phyloP scores from a whole-genome alignment of 2,113 vertebrate species.

The Aphyosemion australe region DNA sequence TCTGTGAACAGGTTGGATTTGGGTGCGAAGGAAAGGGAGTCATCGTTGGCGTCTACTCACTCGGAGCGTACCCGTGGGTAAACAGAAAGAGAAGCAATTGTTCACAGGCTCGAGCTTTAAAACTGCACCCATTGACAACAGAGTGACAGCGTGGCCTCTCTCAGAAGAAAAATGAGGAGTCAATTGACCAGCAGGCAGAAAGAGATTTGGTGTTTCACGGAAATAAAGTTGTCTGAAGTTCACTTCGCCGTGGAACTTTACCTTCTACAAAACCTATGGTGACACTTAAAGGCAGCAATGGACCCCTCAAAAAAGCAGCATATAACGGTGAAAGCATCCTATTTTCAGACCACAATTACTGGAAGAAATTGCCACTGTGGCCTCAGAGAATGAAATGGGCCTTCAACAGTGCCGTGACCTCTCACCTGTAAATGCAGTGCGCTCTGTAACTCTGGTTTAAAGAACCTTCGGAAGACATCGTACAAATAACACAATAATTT shows the following conservation, averaged over 20 bases:
- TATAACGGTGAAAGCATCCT: constrained; percentile 39
- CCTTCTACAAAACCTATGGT: constrained; percentile 27
- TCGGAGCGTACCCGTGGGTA: constrained; percentile 14
- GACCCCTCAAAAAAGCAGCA: constrained; percentile 31
- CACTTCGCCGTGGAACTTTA: constrained; percentile 35
- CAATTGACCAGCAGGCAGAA: constrained; percentile 30
- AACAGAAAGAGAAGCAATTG: constrained; percentile 21
- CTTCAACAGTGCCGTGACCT: constrained; percentile 27
- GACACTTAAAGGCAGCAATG: constrained; percentile 36
- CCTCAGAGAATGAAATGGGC: constrained; percentile 19
- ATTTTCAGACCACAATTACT: constrained; percentile 37
- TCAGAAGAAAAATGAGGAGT: constrained; percentile 23
- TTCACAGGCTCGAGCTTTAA: constrained; percentile 23
- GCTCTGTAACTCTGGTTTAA: constrained; percentile 7
- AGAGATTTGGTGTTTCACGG: constrained; percentile 42
- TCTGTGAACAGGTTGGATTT: constrained; percentile 52
- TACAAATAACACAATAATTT: neutral
- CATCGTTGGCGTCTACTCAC: constrained; percentile 27
- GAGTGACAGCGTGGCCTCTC: constrained; percentile 20
- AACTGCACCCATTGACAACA: constrained; percentile 29
- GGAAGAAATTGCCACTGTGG: constrained; percentile 25
- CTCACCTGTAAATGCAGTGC: constrained; percentile 43
- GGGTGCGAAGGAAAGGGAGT: constrained; percentile 34
- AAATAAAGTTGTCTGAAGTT: constrained; percentile 42
- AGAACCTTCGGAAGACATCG: constrained; percentile 10